Percentiles rank a stretch among this genome's conserved stretches.
These are phyloP conservation scores for Sarcophaga peregrina DNA, from an alignment of 1,140 invertebrate species.

Conservation along the genomic window DNA sequence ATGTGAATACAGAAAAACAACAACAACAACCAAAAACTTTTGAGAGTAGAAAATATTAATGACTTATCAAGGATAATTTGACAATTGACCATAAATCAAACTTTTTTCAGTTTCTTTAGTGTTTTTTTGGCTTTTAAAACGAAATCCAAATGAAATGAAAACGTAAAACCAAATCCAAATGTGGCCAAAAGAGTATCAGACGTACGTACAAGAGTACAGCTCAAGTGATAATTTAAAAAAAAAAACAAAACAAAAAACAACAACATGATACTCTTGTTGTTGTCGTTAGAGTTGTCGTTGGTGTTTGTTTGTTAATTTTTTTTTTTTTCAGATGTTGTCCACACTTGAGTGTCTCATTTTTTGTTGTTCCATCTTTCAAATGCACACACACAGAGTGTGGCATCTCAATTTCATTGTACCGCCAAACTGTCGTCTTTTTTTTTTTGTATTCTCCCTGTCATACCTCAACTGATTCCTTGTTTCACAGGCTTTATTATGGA, in stretches of 20 bases:
- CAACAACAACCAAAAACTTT: neutral
- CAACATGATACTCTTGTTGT: conserved; percentile 3
- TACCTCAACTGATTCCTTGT: neutral
- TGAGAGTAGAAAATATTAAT: conserved; percentile 34
- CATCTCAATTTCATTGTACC: conserved; percentile 39
- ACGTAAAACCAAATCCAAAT: too few species aligned
- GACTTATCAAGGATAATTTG: conserved; percentile 48
- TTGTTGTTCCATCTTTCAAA: neutral
- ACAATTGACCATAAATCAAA: conserved; percentile 45
- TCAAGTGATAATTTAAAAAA: conserved; percentile 39
- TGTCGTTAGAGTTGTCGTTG: conserved; percentile 7
- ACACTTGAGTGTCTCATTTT: conserved; percentile 7
- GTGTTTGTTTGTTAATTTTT: conserved; percentile 8
- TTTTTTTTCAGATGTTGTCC: neutral
- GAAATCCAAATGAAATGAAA: neutral
- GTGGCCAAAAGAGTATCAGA: neutral
- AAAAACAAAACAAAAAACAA: too few species aligned
- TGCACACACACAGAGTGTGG: conserved; percentile 6
- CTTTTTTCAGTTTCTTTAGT: conserved; percentile 12
- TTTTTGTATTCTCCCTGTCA: neutral
- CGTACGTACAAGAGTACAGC: conserved; percentile 9
- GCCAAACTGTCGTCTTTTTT: conserved; percentile 35
- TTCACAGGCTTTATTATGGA: neutral
- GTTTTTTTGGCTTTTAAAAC: neutral
- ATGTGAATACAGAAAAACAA: neutral